Base-by-base conservation (phyloP, 2,113 vertebrate genomes). In the Nothocercus nigrocapillus region DNA sequence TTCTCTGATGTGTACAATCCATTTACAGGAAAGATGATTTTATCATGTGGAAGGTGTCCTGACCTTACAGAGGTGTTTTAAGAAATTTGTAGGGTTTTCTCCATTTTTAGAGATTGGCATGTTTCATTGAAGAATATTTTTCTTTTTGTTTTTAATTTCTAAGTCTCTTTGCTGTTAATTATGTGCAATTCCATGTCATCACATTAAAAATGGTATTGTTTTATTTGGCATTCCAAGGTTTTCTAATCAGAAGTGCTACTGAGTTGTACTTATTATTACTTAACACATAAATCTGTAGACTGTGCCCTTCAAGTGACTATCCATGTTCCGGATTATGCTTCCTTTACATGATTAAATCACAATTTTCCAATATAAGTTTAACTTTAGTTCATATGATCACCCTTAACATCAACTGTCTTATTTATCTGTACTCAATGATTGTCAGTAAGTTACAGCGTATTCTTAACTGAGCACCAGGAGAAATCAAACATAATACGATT, bases 101-200 rank as follows among this genome's bases (percentile, higher is more conserved):
- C 80, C 10, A 13, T 12, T 5, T 53, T 84, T 90, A 51, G 32
- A 58, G 8, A 30, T 80, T 40, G 70, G 4, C 32, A n/a, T 13
- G 1, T n/a, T 87, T 89, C 59, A 8, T n/a, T 70, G 36, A 13
- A 78, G 30, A 82, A 12, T 49, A 4, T 2, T 90, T 90, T 70
- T 80, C 34, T 9, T 80, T 90, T 86, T 67, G 4, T 36, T 93
- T 92, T 81, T 59, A 28, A 67, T 78, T 94, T 81, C 36, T 49
- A 44, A 16, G 3, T 27, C 19, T 70, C 8, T 49, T 73, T 78
- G 7, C 59, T 74, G 17, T 11, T n/a, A 81, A 3, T 63, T 74
- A 54, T 28, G 6, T 7, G 18, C 9, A 10, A 25, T 75, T 47
- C 36, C 21, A 54, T 45, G 81, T 72, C 14, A 72, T 68, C 74